These are phyloP conservation scores for Drosophila greeni DNA, from an alignment of 2,888 invertebrate species.

Conservation along the genomic window DNA sequence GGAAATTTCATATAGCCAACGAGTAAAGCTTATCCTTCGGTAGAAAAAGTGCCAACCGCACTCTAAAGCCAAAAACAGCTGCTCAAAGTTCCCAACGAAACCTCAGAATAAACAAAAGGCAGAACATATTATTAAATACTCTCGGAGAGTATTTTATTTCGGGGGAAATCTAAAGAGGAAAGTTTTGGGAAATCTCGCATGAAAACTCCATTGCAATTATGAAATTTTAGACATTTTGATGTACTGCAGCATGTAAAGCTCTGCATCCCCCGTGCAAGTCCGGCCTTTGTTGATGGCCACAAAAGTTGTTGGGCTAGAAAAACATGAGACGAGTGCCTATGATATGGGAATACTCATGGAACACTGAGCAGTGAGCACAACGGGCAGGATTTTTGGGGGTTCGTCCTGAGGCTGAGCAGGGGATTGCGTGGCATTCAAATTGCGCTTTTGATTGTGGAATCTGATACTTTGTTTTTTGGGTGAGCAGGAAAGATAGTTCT, in stretches of 20 bases:
- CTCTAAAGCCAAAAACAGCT: conserved; percentile 23
- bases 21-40: conserved; percentile 1
- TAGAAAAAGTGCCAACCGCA: conserved; percentile 6
- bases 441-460: conserved; percentile 57
- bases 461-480: conserved; percentile 43
- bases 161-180: conserved; percentile 7
- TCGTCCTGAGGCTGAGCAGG: background rate
- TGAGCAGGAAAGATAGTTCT: conserved; percentile 2
- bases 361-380: background rate
- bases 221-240: conserved; percentile 72
- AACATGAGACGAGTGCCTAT: conserved; percentile 34
- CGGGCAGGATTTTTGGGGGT: conserved; percentile 1
- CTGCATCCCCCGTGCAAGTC: background rate
- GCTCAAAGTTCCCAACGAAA: conserved; percentile 24
- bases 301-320: conserved; percentile 31
- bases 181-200: conserved; percentile 8
- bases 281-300: conserved; percentile 19
- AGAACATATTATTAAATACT: conserved; percentile 41
- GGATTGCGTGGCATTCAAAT: conserved; percentile 54
- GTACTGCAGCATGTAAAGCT: conserved; percentile 53
- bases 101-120: conserved; percentile 29
- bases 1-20: background rate
- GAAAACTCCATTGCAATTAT: conserved; percentile 67
- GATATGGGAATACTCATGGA: conserved; percentile 40
- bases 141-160: conserved; percentile 29